Evolutionary conservation across 2,888 invertebrate species (phyloP).

Genomic region (Elaeidobius kamerunicus): DNA sequence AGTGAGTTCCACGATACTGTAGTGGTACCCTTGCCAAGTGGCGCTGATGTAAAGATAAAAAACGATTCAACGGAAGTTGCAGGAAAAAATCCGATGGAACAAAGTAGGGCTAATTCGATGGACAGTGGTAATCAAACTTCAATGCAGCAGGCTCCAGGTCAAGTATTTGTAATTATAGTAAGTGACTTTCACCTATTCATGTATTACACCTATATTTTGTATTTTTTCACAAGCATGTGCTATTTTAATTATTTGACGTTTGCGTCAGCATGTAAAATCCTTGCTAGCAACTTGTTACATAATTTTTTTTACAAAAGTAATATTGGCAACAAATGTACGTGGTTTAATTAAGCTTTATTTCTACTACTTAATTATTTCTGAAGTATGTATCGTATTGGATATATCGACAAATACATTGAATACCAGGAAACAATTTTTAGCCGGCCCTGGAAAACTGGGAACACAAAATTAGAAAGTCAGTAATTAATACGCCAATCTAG

Average conservation of each 20-base stretch:
- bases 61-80: slow-evolving; percentile 49
- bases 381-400: too few species aligned
- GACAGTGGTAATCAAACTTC: slow-evolving; percentile 33
- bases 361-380: not conserved
- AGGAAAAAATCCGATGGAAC: slow-evolving; percentile 9
- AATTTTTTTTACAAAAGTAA: not conserved
- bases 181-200: slow-evolving; percentile 43
- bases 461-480: not conserved
- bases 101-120: slow-evolving; percentile 4
- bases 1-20: slow-evolving; percentile 56
- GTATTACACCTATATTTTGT: not conserved
- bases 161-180: slow-evolving; percentile 53
- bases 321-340: not conserved
- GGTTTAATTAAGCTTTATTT: not conserved
- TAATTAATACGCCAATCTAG: not conserved
- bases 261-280: not conserved
- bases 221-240: too few species aligned
- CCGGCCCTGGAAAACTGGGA: not conserved
- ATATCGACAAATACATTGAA: too few species aligned
- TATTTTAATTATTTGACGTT: too few species aligned
- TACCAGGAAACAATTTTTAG: not conserved
- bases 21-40: slow-evolving; percentile 42
- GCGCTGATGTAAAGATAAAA: slow-evolving; percentile 17
- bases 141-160: slow-evolving; percentile 47
- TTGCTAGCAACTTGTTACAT: too few species aligned